These are phyloP conservation scores for Aplodontia rufa DNA, from an alignment of 2,113 vertebrate genomes.

Conservation along the genomic window DNA sequence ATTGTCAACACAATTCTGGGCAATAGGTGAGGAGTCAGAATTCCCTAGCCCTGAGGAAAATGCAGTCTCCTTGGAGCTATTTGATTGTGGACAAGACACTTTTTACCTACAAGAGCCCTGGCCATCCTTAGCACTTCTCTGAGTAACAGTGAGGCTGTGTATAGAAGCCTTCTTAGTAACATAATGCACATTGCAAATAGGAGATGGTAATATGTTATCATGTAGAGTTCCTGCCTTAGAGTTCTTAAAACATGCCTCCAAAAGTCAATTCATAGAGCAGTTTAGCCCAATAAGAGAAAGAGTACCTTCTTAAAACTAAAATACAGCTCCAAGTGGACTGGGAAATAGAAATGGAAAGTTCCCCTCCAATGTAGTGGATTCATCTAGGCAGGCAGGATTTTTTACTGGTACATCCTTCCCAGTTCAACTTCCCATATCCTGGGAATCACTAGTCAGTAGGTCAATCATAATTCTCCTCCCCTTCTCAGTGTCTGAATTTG, in stretches of 20 bases:
- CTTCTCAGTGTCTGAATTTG: background rate
- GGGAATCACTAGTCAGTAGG: background rate
- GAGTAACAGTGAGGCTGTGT: background rate
- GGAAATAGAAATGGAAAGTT: background rate
- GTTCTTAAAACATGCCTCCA: background rate
- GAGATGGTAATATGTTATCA: background rate
- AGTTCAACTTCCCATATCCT: background rate
- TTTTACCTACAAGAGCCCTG: background rate
- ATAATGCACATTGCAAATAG: background rate
- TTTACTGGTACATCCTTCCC: background rate
- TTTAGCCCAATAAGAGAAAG: background rate
- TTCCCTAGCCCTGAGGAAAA: background rate
- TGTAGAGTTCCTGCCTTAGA: background rate
- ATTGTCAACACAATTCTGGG: background rate
- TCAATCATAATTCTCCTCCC: background rate
- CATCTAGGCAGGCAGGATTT: background rate
- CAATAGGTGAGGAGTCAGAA: background rate
- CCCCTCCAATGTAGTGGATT: background rate
- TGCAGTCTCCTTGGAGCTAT: background rate
- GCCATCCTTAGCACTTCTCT: background rate
- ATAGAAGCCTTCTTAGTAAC: background rate
- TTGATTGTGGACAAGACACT: background rate
- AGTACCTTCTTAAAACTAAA: background rate
- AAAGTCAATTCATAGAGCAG: background rate
- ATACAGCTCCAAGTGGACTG: background rate